A percentile compares a stretch with the other conserved stretches of the same genome.
Conservation (phyloP, 2,888 invertebrate genomes). For the Orthonychiurus folsomi region DNA sequence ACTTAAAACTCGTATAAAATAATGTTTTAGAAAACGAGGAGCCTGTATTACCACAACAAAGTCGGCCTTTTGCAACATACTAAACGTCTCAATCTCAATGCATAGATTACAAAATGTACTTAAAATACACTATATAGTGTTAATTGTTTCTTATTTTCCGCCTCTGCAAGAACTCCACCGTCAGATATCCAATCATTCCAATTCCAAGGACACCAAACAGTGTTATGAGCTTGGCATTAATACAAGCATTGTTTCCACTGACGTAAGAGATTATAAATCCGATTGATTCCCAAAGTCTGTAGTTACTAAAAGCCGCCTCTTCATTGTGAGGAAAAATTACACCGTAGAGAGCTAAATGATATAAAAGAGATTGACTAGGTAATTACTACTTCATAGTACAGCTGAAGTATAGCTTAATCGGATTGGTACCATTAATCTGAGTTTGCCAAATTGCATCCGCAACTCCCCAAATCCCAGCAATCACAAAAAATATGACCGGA, state of each 20-base stretch:
- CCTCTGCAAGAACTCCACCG: conserved; percentile 49
- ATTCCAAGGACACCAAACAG: conserved; percentile 58
- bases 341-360: conserved; percentile 22
- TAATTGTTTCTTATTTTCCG: conserved; percentile 12
- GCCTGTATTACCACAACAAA: too few relatives aligned
- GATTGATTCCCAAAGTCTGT: conserved; percentile 81
- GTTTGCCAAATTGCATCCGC: conserved; percentile 96
- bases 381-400: neutral
- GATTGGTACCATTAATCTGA: conserved; percentile 88
- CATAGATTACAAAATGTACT: too few relatives aligned
- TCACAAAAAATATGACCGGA: conserved; percentile 72
- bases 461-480: conserved; percentile 87
- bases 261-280: conserved; percentile 80
- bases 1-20: too few relatives aligned
- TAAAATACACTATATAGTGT: too few relatives aligned
- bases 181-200: conserved; percentile 66
- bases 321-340: conserved; percentile 50
- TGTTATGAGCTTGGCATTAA: conserved; percentile 60
- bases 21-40: too few relatives aligned
- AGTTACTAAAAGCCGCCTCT: conserved; percentile 86
- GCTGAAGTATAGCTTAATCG: too few relatives aligned
- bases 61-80: too few relatives aligned
- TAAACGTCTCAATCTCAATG: too few relatives aligned
- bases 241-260: conserved; percentile 67
- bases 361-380: neutral